phyloP scores from a whole-genome alignment of 2,888 invertebrate genomes.

The Chalcis sispes region DNA sequence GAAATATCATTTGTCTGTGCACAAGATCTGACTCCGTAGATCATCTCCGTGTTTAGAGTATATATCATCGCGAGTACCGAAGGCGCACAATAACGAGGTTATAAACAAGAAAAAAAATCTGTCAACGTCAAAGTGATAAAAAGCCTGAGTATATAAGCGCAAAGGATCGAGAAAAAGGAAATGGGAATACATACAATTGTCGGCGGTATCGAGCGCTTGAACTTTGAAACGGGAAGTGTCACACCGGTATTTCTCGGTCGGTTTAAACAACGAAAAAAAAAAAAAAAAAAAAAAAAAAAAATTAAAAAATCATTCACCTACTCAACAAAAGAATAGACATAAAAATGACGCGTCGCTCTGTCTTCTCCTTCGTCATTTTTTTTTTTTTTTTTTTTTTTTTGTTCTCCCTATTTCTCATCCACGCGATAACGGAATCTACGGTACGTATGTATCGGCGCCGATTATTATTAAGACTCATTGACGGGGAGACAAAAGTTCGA shows the following conservation, averaged over 20 bases:
- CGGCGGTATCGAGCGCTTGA: conserved; percentile 14
- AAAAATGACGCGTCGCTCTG: conserved; percentile 36
- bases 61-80: conserved; percentile 18
- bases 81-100: neutral
- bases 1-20: conserved; percentile 26
- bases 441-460: neutral
- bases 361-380: neutral
- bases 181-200: neutral
- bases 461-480: conserved; percentile 49
- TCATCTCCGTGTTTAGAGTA: conserved; percentile 20
- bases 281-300: neutral
- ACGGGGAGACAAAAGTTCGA: conserved; percentile 45
- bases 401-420: neutral
- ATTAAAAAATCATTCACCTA: neutral
- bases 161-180: neutral
- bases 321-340: conserved; percentile 20
- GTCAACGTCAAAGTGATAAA: conserved; percentile 36
- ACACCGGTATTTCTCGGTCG: neutral
- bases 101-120: conserved; percentile 30
- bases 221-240: conserved; percentile 42
- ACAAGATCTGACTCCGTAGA: neutral
- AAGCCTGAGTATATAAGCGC: neutral
- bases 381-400: neutral
- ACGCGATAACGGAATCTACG: conserved; percentile 7
- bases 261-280: neutral